A percentile compares a stretch with the other conserved stretches of the same genome.
Evolutionary conservation across 2,888 invertebrate species (phyloP).

Genomic region (Erynnis tages): DNA sequence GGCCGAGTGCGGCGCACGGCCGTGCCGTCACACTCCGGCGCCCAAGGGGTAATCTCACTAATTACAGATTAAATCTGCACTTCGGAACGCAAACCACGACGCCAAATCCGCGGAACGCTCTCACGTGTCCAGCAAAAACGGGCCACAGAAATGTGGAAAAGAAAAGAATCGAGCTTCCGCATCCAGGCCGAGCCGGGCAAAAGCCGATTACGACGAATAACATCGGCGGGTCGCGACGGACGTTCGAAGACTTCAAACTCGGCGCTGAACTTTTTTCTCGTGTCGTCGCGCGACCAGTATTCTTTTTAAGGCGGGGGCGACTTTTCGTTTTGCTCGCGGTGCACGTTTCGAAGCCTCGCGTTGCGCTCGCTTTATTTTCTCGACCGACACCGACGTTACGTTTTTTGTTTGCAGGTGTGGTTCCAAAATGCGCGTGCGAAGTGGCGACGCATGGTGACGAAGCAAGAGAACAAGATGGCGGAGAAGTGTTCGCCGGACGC

Average conservation of each 20-base stretch:
- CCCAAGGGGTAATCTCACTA: conserved; percentile 50
- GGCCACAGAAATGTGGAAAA: conserved; percentile 40
- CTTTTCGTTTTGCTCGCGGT: conserved; percentile 52
- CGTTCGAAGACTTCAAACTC: conserved; percentile 39
- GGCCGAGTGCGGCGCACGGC: conserved; percentile 29
- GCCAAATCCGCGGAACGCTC: conserved; percentile 53
- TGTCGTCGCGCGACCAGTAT: conserved; percentile 47
- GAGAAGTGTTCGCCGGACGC: conserved; percentile 86
- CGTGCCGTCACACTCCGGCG: conserved; percentile 48
- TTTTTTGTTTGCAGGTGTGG: conserved; percentile 90
- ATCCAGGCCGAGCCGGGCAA: conserved; percentile 40
- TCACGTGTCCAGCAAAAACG: conserved; percentile 53
- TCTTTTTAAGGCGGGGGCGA: conserved; percentile 47
- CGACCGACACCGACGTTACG: conserved; percentile 44
- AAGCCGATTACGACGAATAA: conserved; percentile 42
- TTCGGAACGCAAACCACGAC: conserved; percentile 50
- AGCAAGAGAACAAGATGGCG: conserved; percentile 87
- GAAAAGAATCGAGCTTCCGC: conserved; percentile 50
- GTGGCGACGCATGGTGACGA: conserved; percentile 93
- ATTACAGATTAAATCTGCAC: conserved; percentile 67
- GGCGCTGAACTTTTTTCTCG: conserved; percentile 37
- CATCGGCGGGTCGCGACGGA: conserved; percentile 35
- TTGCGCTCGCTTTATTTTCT: conserved; percentile 43
- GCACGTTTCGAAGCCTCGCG: conserved; percentile 37
- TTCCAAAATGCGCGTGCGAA: conserved; percentile 97